Percentiles rank a stretch among this genome's conserved stretches.
Conservation (phyloP, 2,888 invertebrate species). For the Eupithecia exiguata region DNA sequence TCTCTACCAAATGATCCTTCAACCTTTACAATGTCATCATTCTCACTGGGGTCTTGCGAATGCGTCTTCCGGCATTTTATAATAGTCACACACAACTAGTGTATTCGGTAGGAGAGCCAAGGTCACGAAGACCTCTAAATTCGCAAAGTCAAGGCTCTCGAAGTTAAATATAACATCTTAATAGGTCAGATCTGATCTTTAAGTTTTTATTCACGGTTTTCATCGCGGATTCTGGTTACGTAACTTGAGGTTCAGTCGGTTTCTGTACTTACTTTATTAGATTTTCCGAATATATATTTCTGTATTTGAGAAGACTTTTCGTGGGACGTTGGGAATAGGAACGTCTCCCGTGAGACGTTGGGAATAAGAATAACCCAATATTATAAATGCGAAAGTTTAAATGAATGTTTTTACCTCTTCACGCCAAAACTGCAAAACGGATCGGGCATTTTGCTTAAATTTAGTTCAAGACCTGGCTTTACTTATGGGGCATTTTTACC, state of each 20-base stretch:
- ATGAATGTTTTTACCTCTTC: no score
- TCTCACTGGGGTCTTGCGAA: background rate
- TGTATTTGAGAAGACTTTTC: no score
- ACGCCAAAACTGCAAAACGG: background rate
- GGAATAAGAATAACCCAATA: no score
- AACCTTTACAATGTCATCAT: conserved; percentile 8
- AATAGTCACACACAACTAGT: conserved; percentile 2
- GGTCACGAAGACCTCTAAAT: conserved; percentile 7
- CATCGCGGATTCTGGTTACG: background rate
- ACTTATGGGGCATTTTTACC: no score
- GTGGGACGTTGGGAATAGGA: no score
- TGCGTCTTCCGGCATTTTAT: conserved; percentile 8
- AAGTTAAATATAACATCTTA: background rate
- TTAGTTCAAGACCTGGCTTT: no score
- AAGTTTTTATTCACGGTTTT: background rate
- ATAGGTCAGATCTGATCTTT: background rate
- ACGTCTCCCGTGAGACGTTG: no score
- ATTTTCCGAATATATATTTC: background rate
- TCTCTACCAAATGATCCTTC: background rate
- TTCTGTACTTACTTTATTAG: background rate
- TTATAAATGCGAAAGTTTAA: background rate
- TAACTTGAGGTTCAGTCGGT: background rate
- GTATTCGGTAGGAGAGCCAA: background rate
- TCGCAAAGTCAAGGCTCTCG: conserved; percentile 5
- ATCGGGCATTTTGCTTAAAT: background rate